Evolutionary conservation across 2,113 vertebrate species (phyloP).

Genomic region (Microcebus griseorufus): DNA sequence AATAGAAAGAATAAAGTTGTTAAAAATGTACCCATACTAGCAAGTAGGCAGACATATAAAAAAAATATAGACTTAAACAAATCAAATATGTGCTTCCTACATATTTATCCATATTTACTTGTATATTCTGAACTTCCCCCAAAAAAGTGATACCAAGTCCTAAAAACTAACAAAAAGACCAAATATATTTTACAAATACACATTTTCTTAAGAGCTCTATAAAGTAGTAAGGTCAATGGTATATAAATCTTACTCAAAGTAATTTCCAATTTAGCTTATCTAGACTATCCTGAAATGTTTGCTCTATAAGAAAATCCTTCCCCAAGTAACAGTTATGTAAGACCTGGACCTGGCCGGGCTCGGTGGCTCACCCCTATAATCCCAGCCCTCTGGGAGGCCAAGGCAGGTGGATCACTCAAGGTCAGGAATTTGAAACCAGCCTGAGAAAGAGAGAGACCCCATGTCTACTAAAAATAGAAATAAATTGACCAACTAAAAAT

Average conservation of each 20-base stretch:
- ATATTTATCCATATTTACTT: not conserved
- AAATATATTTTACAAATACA: not conserved
- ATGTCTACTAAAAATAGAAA: too few relatives aligned
- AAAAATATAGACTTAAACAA: not conserved
- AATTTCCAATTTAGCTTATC: not conserved
- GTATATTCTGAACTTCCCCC: not conserved
- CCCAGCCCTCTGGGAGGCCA: too few relatives aligned
- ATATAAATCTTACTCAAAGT: not conserved
- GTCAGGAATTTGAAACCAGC: too few relatives aligned
- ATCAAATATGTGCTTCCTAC: constrained; percentile 16
- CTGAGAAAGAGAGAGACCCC: too few relatives aligned
- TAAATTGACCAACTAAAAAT: too few relatives aligned
- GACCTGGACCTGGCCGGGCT: not conserved
- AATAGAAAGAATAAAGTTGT: not conserved
- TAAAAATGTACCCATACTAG: not conserved
- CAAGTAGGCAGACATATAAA: not conserved
- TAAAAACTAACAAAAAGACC: not conserved
- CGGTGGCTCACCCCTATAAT: too few relatives aligned
- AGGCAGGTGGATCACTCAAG: too few relatives aligned
- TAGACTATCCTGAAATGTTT: not conserved
- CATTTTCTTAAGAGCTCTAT: not conserved
- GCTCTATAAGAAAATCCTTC: not conserved
- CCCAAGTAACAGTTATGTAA: not conserved
- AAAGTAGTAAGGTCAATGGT: not conserved
- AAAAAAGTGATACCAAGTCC: not conserved